These are phyloP conservation scores for Gopherus evgoodei DNA, from an alignment of 2,113 vertebrate species.

Conservation along the genomic window DNA sequence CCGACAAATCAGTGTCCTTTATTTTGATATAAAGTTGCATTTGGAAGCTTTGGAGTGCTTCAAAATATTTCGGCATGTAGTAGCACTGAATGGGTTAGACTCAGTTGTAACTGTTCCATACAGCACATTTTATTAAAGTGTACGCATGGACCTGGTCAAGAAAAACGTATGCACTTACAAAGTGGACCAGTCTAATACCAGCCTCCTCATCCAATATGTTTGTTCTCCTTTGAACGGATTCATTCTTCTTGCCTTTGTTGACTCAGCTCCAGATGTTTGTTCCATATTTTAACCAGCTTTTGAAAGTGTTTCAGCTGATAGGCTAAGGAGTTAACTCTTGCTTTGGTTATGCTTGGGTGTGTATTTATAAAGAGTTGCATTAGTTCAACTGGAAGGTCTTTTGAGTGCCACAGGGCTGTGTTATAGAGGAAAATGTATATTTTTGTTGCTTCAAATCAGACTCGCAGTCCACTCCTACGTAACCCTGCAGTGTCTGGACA, in stretches of 20 bases:
- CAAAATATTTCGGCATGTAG: background rate
- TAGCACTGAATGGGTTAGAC: background rate
- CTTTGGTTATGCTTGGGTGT: background rate
- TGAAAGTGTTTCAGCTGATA: background rate
- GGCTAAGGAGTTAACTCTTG: background rate
- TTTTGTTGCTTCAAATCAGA: background rate
- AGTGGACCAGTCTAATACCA: background rate
- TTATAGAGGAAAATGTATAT: background rate
- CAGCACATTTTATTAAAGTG: background rate
- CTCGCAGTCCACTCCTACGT: background rate
- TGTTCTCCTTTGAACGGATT: background rate
- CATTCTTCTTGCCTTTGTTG: background rate
- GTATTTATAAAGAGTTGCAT: accelerated
- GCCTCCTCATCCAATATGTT: background rate
- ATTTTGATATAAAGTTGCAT: background rate
- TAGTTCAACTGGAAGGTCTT: background rate
- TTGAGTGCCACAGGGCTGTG: background rate
- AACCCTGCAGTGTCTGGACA: background rate
- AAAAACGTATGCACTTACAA: background rate
- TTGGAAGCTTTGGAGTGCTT: background rate
- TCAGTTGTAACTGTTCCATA: background rate
- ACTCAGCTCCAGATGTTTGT: background rate
- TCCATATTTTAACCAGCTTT: background rate
- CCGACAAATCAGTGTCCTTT: accelerated
- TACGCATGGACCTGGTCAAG: background rate